A percentile compares a stretch with the other conserved stretches of the same genome.
Conservation (phyloP, 2,888 invertebrate species). For the Gari tellinella region DNA sequence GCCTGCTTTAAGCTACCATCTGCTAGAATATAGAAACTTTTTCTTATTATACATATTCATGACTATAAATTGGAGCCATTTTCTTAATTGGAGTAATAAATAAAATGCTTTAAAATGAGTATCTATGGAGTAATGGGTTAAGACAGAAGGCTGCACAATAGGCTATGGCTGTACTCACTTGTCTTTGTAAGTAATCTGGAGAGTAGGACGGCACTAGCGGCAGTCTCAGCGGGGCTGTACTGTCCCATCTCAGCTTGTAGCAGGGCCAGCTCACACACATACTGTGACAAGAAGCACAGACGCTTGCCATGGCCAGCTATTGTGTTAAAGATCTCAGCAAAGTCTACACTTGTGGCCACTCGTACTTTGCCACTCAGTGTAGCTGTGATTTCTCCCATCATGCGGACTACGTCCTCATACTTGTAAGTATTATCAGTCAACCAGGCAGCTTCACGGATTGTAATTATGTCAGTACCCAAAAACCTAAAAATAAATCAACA, state of each 20-base stretch:
- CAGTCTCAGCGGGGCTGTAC: conserved; percentile 79
- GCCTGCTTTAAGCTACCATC: too few relatives aligned
- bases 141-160: too few relatives aligned
- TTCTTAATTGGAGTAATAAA: too few relatives aligned
- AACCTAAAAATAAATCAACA: conserved; percentile 68
- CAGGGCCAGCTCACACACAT: conserved; percentile 80
- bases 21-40: too few relatives aligned
- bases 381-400: conserved; percentile 83
- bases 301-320: conserved; percentile 64
- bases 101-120: too few relatives aligned
- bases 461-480: conserved; percentile 81
- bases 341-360: conserved; percentile 78
- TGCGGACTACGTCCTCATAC: conserved; percentile 83
- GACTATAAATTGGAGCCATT: too few relatives aligned
- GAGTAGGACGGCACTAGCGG: conserved; percentile 79
- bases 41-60: too few relatives aligned
- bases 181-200: conserved; percentile 73
- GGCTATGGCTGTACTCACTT: too few relatives aligned
- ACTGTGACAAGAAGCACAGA: conserved; percentile 75
- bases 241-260: conserved; percentile 82
- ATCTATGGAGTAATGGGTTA: too few relatives aligned
- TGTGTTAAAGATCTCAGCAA: conserved; percentile 73
- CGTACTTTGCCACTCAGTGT: conserved; percentile 79
- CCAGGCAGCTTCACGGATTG: conserved; percentile 83
- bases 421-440: conserved; percentile 83